These are phyloP conservation scores for Perodicticus potto DNA, from an alignment of 2,797 vertebrate genomes.

Conservation along the genomic window DNA sequence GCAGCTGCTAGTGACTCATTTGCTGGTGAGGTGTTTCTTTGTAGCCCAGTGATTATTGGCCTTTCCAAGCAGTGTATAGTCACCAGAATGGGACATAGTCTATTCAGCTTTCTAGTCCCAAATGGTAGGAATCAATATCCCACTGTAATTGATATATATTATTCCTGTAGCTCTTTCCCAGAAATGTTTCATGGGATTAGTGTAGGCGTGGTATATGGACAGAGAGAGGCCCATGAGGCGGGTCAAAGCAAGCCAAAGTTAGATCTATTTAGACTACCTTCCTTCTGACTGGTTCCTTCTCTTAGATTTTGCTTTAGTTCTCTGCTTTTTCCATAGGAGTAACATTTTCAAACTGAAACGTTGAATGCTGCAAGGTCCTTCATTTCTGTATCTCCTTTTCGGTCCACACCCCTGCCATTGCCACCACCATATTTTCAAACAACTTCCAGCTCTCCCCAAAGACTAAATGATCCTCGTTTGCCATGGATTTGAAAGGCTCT, in stretches of 20 bases:
- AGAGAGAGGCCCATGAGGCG: not conserved
- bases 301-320: not conserved
- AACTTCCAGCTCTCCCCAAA: not conserved
- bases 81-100: not conserved
- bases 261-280: not conserved
- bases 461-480: not conserved
- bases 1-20: not conserved
- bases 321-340: not conserved
- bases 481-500: not conserved
- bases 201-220: not conserved
- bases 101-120: conserved; percentile 5
- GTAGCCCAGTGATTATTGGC: not conserved
- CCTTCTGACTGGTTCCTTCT: not conserved
- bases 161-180: not conserved
- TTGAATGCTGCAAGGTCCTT: not conserved
- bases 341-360: not conserved
- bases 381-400: not conserved
- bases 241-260: not conserved
- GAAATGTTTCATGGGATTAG: not conserved
- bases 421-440: not conserved
- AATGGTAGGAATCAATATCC: not conserved
- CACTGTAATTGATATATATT: not conserved
- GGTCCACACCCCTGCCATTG: not conserved
- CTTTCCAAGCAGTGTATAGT: not conserved
- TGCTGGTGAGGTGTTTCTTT: conserved; percentile 49